Conservation (phyloP, 2,113 vertebrate species). For the Numenius arquata region DNA sequence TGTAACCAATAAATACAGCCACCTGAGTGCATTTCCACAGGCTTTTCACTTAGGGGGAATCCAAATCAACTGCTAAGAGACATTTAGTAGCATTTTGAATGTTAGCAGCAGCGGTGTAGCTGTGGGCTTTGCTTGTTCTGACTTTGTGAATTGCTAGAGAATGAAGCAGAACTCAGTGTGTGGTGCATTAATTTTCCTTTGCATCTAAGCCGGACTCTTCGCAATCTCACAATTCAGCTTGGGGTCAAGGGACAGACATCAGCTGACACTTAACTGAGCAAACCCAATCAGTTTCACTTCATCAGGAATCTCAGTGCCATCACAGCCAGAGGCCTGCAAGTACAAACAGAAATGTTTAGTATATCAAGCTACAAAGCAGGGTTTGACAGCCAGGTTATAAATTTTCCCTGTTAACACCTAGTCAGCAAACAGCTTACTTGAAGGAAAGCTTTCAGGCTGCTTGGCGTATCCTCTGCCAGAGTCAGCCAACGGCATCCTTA, state of each 20-base stretch:
- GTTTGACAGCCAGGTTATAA: neutral
- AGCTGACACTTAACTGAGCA: constrained; percentile 96
- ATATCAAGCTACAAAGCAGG: neutral
- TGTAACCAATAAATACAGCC: constrained; percentile 82
- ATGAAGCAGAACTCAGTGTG: constrained; percentile 77
- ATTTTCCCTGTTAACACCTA: rapidly evolving
- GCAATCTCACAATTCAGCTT: constrained; percentile 74
- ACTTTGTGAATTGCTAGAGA: constrained; percentile 73
- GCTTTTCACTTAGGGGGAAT: constrained; percentile 71
- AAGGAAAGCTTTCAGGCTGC: neutral
- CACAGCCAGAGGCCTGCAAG: constrained; percentile 90
- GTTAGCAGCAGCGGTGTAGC: constrained; percentile 70
- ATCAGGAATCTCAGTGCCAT: constrained; percentile 91
- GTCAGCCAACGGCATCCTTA: neutral
- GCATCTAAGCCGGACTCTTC: constrained; percentile 76
- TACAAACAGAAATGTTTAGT: constrained; percentile 45
- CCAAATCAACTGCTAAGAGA: constrained; percentile 71
- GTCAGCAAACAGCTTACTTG: neutral
- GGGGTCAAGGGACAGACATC: constrained; percentile 75
- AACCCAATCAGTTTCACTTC: constrained; percentile 99
- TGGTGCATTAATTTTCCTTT: constrained; percentile 66
- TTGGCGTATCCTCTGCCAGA: neutral
- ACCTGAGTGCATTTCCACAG: constrained; percentile 87
- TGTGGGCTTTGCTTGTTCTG: constrained; percentile 73
- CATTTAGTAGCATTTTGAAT: constrained; percentile 72